A percentile compares a stretch with the other conserved stretches of the same genome.
Conservation (phyloP, 2,888 invertebrate genomes). For the Tricholauxania praeusta region DNA sequence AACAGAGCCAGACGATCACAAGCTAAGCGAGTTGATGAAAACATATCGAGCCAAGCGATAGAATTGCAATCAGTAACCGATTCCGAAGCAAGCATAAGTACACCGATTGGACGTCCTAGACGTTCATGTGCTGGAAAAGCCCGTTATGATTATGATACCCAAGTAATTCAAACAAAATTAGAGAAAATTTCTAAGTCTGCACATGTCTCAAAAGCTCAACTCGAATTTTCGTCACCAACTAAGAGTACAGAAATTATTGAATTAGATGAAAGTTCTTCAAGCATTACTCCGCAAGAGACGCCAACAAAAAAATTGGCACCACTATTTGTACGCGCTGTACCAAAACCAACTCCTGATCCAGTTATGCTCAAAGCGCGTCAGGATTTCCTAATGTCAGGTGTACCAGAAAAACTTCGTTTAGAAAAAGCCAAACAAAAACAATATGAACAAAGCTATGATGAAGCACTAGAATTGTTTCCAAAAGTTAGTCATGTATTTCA, state of each 20-base stretch:
- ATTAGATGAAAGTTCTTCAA: constrained; percentile 56
- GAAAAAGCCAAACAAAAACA: constrained; percentile 70
- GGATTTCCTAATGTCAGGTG: constrained; percentile 79
- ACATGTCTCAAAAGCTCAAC: not conserved
- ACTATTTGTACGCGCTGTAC: constrained; percentile 72
- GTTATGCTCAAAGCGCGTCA: constrained; percentile 74
- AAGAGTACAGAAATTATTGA: constrained; percentile 54
- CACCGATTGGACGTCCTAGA: constrained; percentile 57
- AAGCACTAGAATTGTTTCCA: constrained; percentile 71
- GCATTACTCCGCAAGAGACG: constrained; percentile 56
- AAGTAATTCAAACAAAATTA: constrained; percentile 49
- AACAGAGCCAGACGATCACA: constrained; percentile 41
- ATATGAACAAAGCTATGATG: constrained; percentile 62
- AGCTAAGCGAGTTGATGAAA: constrained; percentile 27
- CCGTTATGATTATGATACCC: constrained; percentile 62
- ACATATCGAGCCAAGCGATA: not conserved
- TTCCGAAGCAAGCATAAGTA: constrained; percentile 32
- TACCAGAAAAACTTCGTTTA: constrained; percentile 75
- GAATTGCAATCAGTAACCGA: not conserved
- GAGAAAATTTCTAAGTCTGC: not conserved
- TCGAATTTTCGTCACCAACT: not conserved
- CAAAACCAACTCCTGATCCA: constrained; percentile 73
- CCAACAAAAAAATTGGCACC: constrained; percentile 75
- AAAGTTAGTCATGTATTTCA: constrained; percentile 77
- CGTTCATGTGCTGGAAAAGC: constrained; percentile 61